Conservation (phyloP, 2,888 invertebrate genomes). For the Phaedon cochleariae region DNA sequence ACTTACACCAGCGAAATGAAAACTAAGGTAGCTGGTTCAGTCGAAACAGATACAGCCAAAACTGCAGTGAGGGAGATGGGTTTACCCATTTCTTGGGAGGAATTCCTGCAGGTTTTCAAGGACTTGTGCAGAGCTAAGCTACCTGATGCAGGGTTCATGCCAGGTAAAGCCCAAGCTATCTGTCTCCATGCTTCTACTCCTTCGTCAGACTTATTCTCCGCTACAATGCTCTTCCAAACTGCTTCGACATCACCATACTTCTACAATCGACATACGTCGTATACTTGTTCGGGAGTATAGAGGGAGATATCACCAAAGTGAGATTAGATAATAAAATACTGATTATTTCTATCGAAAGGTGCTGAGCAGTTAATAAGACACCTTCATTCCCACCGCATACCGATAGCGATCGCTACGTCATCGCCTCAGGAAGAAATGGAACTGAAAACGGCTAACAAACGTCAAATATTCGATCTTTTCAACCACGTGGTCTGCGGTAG, state of each 20-base stretch:
- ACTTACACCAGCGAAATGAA: conserved; percentile 81
- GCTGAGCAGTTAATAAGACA: conserved; percentile 81
- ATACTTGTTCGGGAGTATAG: no score
- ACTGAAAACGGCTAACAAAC: conserved; percentile 72
- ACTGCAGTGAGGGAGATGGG: conserved; percentile 66
- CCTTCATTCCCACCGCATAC: conserved; percentile 75
- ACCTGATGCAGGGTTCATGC: conserved; percentile 70
- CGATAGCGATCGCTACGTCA: conserved; percentile 89
- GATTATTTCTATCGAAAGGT: conserved; percentile 66
- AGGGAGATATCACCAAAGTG: no score
- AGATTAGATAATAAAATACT: not conserved
- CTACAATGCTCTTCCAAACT: no score
- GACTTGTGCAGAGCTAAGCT: conserved; percentile 67
- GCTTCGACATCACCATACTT: no score
- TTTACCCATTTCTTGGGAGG: conserved; percentile 72
- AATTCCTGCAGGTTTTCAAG: conserved; percentile 68
- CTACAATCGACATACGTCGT: no score
- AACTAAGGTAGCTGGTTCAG: conserved; percentile 73
- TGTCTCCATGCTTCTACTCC: not conserved
- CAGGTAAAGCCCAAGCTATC: conserved; percentile 67
- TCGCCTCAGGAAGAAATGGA: conserved; percentile 76
- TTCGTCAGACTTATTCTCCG: no score
- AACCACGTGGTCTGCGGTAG: conserved; percentile 83
- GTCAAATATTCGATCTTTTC: conserved; percentile 74
- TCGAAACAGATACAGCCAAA: conserved; percentile 68